Evolutionary conservation across 2,888 invertebrate genomes (phyloP), one percentile per base, ranked within the genome.

Genomic region (Homarus gammarus): DNA sequence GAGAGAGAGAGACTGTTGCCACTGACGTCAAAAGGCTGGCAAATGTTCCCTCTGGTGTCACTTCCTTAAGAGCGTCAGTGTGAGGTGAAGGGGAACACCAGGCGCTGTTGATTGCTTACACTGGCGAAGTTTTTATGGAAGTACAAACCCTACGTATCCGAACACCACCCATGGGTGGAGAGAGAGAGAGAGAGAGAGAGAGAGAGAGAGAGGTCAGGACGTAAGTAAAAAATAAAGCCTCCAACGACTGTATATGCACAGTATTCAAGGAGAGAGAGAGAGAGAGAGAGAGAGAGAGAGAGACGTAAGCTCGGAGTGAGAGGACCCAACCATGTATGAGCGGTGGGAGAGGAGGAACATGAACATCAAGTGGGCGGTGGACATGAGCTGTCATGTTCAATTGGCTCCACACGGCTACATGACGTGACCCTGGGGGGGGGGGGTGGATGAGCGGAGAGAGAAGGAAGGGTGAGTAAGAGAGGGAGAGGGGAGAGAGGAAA

Each of bases 1-100:
- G 73, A 73, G 73, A 73, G 73, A 73, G 73, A 73, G 73, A 73
- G 73, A 73, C n/a, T n/a, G n/a, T n/a, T n/a, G n/a, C n/a, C n/a
- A n/a, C n/a, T n/a, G n/a, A n/a, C n/a, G n/a, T n/a, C n/a, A n/a
- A n/a, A n/a, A n/a, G n/a, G n/a, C n/a, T n/a, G n/a, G n/a, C n/a
- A n/a, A n/a, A n/a, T n/a, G n/a, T n/a, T n/a, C n/a, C n/a, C n/a
- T n/a, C n/a, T n/a, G n/a, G n/a, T n/a, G n/a, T n/a, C n/a, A n/a
- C n/a, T n/a, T n/a, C n/a, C n/a, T n/a, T n/a, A n/a, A n/a, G n/a
- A n/a, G n/a, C n/a, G n/a, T n/a, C n/a, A n/a, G n/a, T n/a, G n/a
- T n/a, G n/a, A n/a, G n/a, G n/a, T n/a, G n/a, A n/a, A n/a, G n/a
- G n/a, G n/a, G n/a, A n/a, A n/a, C n/a, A n/a, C n/a, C n/a, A n/a